Base-by-base conservation (phyloP, 2,888 invertebrate genomes). In the Brachyptera risi region DNA sequence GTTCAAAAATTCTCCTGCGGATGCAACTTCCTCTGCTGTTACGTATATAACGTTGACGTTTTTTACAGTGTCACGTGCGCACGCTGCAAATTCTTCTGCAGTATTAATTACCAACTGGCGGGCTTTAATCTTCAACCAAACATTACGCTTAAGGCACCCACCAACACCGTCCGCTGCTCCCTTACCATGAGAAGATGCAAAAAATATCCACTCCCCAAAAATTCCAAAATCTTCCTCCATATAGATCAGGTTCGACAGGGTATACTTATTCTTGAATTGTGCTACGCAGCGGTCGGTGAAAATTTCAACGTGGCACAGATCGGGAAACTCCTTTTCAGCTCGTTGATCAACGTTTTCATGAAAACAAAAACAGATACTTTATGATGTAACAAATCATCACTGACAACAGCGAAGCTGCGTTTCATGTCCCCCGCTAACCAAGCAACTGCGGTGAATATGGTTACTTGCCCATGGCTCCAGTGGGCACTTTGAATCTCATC, bases 401-500 rank as follows among this genome's bases (percentile, higher is more conserved):
- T 59, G 9, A 60, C 59, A 7, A 54, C 13, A 17, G 35, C 59
- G 37, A 60, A 62, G 15, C 42, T 38, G 17, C 27, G 59, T 17
- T 17, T 37, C 3, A 13, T 58, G 15, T 37, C 21, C 11, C 23
- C 49, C 15, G 38, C 31, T 1, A 51, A 35, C 60, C 57, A 60
- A 0, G 60, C 60, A 42, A 58, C 47, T n/a, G 63, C 49, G 23
- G 59, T 61, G 37, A 61, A 61, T n/a, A 60, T 40, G 3, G 59
- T 58, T 11, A 61, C 38, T 23, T 61, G 61, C 9, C 59, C 47
- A 47, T 61, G 59, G 35, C 38, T 49, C 58, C 51, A 61, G 27
- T 62, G 60, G 13, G 56, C 60, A 15, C 27, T 38, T 21, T 60
- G 60, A 17, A 61, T 61, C 40, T 62, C 62, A 42, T 62, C 59